Percentiles rank a stretch among this genome's conserved stretches.
Conservation (phyloP, 2,888 invertebrate genomes). For the Eilema griseolum region DNA sequence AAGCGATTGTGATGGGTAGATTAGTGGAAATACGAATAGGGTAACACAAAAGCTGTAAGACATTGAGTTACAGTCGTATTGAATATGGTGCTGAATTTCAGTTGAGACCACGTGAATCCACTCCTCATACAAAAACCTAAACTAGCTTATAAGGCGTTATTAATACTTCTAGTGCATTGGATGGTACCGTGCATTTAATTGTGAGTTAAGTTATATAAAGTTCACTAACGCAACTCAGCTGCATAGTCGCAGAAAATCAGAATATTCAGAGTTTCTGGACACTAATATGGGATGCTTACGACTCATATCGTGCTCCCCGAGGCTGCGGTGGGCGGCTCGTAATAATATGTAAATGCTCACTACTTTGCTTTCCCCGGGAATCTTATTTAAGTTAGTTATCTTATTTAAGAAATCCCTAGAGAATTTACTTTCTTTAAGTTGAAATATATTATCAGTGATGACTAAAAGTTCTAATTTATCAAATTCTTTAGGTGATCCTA, state of each 20-base stretch:
- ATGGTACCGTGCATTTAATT: neutral
- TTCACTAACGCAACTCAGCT: neutral
- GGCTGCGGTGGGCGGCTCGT: neutral
- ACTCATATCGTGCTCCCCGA: neutral
- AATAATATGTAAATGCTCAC: conserved; percentile 10
- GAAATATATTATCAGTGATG: neutral
- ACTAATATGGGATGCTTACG: neutral
- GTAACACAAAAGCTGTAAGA: too few species aligned
- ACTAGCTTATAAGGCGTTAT: too few species aligned
- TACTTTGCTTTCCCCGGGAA: neutral
- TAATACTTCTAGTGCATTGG: neutral
- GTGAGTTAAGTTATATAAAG: neutral
- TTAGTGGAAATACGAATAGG: too few species aligned
- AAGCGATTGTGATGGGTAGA: too few species aligned
- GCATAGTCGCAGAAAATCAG: neutral
- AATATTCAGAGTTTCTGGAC: neutral
- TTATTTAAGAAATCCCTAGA: conserved; percentile 4
- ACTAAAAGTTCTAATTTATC: neutral
- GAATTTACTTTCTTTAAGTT: neutral
- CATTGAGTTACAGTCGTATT: too few species aligned
- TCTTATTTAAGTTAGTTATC: conserved; percentile 8
- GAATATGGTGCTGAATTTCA: too few species aligned
- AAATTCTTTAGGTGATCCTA: too few species aligned
- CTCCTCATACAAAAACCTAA: too few species aligned
- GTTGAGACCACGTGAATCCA: too few species aligned